Conservation (phyloP, 1,140 invertebrate genomes). For the Apolygus lucorum region DNA sequence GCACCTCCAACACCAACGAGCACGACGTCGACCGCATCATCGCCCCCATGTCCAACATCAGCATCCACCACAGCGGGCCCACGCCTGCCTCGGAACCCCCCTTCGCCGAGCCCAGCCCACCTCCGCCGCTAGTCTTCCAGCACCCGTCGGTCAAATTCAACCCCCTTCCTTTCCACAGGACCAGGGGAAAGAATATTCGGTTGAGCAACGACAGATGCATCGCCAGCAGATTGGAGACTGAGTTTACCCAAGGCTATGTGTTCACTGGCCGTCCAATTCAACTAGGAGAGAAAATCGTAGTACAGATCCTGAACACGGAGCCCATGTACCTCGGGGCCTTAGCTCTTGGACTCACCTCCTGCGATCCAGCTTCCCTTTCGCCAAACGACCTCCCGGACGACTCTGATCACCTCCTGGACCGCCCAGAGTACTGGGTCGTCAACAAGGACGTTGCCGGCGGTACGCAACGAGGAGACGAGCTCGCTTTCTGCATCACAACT, state of each 20-base stretch:
- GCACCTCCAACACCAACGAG: not conserved
- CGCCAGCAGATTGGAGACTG: constrained; percentile 68
- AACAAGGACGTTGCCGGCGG: constrained; percentile 81
- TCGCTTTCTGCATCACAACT: constrained; percentile 75
- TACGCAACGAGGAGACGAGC: constrained; percentile 70
- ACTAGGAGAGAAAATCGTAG: constrained; percentile 45
- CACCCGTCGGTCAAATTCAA: constrained; percentile 48
- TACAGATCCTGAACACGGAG: constrained; percentile 75
- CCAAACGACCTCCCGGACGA: constrained; percentile 80
- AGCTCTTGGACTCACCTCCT: constrained; percentile 86
- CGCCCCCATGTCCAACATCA: constrained; percentile 32
- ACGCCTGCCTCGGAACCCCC: constrained; percentile 10
- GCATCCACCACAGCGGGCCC: constrained; percentile 26
- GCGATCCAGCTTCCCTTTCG: constrained; percentile 69
- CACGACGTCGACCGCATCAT: constrained; percentile 28
- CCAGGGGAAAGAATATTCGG: constrained; percentile 74
- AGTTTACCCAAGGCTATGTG: constrained; percentile 91
- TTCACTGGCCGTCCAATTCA: constrained; percentile 78
- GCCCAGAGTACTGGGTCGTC: constrained; percentile 96
- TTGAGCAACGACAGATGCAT: constrained; percentile 69
- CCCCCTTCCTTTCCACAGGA: constrained; percentile 62
- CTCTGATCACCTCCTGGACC: constrained; percentile 80
- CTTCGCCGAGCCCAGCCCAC: constrained; percentile 34
- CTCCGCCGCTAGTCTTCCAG: constrained; percentile 27
- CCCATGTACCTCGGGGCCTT: constrained; percentile 77